Conservation (phyloP, 2,113 vertebrate species). For the Scomber scombrus region DNA sequence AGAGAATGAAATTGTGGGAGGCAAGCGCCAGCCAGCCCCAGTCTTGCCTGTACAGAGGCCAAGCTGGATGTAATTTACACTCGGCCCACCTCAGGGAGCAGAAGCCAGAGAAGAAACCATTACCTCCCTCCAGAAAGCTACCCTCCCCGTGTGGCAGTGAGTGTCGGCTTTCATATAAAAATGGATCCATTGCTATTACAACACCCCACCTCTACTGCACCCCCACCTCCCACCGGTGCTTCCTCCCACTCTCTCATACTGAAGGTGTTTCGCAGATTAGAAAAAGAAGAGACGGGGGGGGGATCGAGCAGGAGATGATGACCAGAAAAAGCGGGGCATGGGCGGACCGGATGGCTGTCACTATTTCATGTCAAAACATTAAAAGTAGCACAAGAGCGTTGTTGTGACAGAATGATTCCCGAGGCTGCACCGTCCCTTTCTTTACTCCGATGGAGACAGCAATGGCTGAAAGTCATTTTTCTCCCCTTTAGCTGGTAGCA, state of each 20-base stretch:
- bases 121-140: constrained; percentile 72
- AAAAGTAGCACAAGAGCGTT: constrained; percentile 55
- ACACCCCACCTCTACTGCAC: constrained; percentile 36
- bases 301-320: constrained; percentile 43
- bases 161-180: constrained; percentile 81
- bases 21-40: constrained; percentile 37
- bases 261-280: constrained; percentile 51
- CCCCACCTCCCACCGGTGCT: constrained; percentile 21
- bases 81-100: constrained; percentile 72
- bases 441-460: constrained; percentile 61
- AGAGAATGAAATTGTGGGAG: constrained; percentile 65
- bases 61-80: constrained; percentile 85
- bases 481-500: constrained; percentile 33
- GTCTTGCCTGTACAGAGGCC: constrained; percentile 61
- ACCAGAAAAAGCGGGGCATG: constrained; percentile 35
- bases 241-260: constrained; percentile 38
- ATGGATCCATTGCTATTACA: constrained; percentile 77
- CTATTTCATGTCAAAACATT: constrained; percentile 69
- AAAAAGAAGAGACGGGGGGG: not conserved
- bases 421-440: constrained; percentile 49
- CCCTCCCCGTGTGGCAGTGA: constrained; percentile 61
- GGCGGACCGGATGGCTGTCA: constrained; percentile 48
- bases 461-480: constrained; percentile 66
- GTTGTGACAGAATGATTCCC: constrained; percentile 73
- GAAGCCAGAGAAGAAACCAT: constrained; percentile 71